phyloP scores from a whole-genome alignment of 2,797 vertebrate genomes.

The Lepus oiostolus region DNA sequence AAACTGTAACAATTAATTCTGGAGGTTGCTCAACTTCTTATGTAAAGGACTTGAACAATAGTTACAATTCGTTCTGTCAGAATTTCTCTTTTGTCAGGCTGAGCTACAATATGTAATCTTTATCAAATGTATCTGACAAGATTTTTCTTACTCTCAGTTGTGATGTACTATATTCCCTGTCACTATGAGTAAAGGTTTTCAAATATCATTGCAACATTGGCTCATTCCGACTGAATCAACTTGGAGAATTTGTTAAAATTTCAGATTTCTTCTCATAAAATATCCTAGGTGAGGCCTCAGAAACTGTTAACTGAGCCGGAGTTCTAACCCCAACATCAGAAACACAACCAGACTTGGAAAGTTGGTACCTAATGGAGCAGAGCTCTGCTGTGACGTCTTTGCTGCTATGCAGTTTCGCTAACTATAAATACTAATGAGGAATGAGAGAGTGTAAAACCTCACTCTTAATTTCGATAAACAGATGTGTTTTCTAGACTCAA shows the following conservation, averaged over 20 bases:
- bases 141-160: constrained; percentile 44
- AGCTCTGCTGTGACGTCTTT: background rate
- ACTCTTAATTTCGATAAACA: background rate
- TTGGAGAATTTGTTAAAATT: constrained; percentile 36
- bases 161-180: background rate
- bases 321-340: constrained; percentile 1
- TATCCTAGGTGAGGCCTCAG: background rate
- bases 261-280: background rate
- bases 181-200: background rate
- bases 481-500: background rate
- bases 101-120: constrained; percentile 10
- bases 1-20: constrained; percentile 40
- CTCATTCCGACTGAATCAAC: background rate
- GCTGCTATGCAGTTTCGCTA: background rate
- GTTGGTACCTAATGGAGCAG: background rate
- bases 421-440: background rate
- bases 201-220: background rate
- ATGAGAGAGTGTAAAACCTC: background rate
- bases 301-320: background rate
- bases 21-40: background rate
- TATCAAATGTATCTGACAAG: background rate
- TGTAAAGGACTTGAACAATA: constrained; percentile 40
- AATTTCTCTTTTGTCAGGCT: constrained; percentile 49
- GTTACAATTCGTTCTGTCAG: constrained; percentile 11
- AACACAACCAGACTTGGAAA: background rate